phyloP scores from a whole-genome alignment of 1,140 invertebrate genomes.

The Lepidostoma basale region DNA sequence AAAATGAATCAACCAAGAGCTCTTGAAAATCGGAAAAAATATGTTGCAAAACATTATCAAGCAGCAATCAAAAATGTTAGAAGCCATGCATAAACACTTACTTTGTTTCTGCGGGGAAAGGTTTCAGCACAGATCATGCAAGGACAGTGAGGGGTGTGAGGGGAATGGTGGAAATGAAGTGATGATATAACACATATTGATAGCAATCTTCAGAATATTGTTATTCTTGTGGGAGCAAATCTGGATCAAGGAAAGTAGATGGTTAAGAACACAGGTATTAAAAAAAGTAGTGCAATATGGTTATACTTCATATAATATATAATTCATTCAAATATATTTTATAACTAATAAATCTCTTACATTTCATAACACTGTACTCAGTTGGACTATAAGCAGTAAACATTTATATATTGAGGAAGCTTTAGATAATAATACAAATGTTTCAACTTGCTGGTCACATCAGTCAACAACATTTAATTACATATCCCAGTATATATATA shows the following conservation, averaged over 20 bases:
- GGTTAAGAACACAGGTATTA: not conserved
- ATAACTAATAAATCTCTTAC: not conserved
- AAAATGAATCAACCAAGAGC: too few relatives aligned
- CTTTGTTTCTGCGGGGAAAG: not conserved
- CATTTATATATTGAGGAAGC: too few relatives aligned
- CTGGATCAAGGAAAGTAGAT: constrained; percentile 49
- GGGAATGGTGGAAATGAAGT: too few relatives aligned
- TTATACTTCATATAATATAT: constrained; percentile 7
- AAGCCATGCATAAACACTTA: constrained; percentile 27
- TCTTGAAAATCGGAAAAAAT: too few relatives aligned
- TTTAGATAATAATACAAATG: too few relatives aligned
- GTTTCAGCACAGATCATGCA: constrained; percentile 13
- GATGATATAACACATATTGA: too few relatives aligned
- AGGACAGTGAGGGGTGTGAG: not conserved
- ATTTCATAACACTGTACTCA: too few relatives aligned
- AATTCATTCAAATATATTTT: not conserved
- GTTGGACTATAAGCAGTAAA: too few relatives aligned
- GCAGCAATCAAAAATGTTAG: not conserved
- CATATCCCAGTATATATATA: too few relatives aligned
- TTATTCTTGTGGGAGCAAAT: constrained; percentile 60
- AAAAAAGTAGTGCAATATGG: not conserved
- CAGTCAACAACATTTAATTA: too few relatives aligned
- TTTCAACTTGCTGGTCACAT: too few relatives aligned
- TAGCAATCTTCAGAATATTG: constrained; percentile 54
- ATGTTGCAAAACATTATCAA: too few relatives aligned